Percentiles rank a stretch among this genome's conserved stretches.
phyloP scores from a whole-genome alignment of 2,888 invertebrate genomes.

The Pemphredon lugubris region DNA sequence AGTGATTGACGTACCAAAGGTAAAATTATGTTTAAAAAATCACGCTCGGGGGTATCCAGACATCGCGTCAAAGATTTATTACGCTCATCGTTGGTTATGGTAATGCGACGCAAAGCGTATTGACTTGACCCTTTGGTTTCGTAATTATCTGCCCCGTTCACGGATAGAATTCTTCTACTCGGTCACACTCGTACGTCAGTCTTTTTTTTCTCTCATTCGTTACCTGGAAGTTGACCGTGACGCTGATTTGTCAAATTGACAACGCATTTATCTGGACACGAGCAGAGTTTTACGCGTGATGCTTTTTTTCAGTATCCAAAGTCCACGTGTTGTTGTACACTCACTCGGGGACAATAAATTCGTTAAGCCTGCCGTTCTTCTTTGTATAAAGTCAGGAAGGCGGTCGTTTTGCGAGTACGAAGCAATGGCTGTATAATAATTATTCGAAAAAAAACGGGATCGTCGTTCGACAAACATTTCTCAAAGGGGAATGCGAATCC shows the following conservation, averaged over 20 bases:
- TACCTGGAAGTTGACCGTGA: neutral
- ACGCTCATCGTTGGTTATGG: no score
- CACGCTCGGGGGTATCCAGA: no score
- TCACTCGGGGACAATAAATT: neutral
- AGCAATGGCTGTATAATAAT: no score
- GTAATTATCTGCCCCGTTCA: neutral
- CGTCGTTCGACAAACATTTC: no score
- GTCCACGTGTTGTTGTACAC: neutral
- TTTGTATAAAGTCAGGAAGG: neutral
- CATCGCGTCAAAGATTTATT: no score
- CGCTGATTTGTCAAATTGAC: neutral
- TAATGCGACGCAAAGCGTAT: no score
- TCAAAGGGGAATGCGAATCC: neutral
- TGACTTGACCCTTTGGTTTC: neutral
- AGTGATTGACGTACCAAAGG: no score
- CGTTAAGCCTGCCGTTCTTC: neutral
- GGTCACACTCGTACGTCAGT: no score
- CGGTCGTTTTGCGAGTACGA: neutral
- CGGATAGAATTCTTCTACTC: no score
- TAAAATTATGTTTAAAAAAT: no score
- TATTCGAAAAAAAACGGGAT: no score
- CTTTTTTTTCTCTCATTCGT: no score
- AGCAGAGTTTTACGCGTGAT: neutral
- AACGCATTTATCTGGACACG: neutral
- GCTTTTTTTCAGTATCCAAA: neutral